phyloP scores from a whole-genome alignment of 2,888 invertebrate genomes.

The Pollenia griseotomentosa region DNA sequence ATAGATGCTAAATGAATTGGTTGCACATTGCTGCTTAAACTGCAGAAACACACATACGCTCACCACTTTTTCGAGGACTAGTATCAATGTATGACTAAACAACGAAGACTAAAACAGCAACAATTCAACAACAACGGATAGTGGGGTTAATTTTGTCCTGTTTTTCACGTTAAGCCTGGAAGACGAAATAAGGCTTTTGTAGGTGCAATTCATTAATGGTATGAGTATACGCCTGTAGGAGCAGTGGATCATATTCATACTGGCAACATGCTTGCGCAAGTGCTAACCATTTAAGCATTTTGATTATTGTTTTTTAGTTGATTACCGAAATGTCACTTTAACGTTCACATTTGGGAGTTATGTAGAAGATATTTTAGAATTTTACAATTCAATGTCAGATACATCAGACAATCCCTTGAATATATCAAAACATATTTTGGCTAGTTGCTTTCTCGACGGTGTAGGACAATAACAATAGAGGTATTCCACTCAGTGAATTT shows the following conservation, averaged over 20 bases:
- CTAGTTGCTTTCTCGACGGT: too few species aligned
- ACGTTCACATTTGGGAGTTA: too few species aligned
- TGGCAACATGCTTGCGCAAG: conserved; percentile 75
- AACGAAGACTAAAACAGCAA: conserved; percentile 35
- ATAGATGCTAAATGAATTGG: conserved; percentile 25
- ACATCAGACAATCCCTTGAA: too few species aligned
- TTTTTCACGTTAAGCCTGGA: conserved; percentile 70
- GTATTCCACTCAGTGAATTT: too few species aligned
- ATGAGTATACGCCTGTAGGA: conserved; percentile 40
- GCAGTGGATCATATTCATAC: conserved; percentile 70
- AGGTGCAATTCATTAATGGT: conserved; percentile 51
- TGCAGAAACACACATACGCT: neutral
- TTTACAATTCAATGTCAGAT: too few species aligned
- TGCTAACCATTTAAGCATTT: conserved; percentile 71
- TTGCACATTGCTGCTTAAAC: conserved; percentile 1
- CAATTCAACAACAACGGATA: conserved; percentile 60
- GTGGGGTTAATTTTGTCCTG: conserved; percentile 75
- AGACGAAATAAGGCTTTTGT: neutral
- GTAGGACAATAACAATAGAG: too few species aligned
- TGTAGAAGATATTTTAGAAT: too few species aligned
- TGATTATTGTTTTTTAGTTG: neutral
- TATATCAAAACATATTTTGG: too few species aligned
- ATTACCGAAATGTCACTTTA: neutral
- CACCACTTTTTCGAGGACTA: conserved; percentile 17
- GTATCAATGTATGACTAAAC: conserved; percentile 57